These are phyloP conservation scores for cattle (Bos taurus) DNA, from an alignment of 2,113 vertebrate genomes.

Conservation along the genomic window DNA sequence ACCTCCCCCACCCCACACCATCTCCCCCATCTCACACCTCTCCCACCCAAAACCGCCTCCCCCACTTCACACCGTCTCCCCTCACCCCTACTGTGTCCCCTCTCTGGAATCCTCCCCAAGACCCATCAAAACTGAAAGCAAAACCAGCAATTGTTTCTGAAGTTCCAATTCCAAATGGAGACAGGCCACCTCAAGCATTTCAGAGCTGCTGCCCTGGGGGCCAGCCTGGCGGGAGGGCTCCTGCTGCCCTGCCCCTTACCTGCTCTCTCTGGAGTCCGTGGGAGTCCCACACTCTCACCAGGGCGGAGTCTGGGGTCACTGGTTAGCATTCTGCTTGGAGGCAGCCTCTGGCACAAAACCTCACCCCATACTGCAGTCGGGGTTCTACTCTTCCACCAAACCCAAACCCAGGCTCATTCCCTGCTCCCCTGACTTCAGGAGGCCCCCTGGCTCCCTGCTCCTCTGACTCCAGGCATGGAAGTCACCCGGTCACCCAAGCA, in stretches of 20 bases:
- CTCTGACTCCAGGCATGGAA: background rate
- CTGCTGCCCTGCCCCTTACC: background rate
- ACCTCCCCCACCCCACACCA: too few species aligned
- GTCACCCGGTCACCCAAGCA: background rate
- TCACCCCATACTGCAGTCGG: accelerated
- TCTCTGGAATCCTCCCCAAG: background rate
- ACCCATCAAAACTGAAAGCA: background rate
- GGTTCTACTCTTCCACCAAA: background rate
- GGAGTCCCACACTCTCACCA: background rate
- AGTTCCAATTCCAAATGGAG: background rate
- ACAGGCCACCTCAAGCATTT: background rate
- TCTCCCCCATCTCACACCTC: background rate
- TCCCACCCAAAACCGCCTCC: background rate
- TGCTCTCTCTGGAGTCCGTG: background rate
- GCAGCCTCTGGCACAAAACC: background rate
- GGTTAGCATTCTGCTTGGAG: background rate
- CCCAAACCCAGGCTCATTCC: background rate
- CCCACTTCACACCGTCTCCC: too few species aligned
- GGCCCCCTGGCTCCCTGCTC: background rate
- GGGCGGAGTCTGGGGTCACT: too few species aligned
- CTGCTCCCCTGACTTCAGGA: background rate
- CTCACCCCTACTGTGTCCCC: background rate
- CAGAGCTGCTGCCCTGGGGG: background rate
- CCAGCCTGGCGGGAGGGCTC: background rate
- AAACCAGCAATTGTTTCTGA: background rate